These are phyloP conservation scores for Myotis davidii DNA, from an alignment of 2,113 vertebrate genomes.

Conservation along the genomic window DNA sequence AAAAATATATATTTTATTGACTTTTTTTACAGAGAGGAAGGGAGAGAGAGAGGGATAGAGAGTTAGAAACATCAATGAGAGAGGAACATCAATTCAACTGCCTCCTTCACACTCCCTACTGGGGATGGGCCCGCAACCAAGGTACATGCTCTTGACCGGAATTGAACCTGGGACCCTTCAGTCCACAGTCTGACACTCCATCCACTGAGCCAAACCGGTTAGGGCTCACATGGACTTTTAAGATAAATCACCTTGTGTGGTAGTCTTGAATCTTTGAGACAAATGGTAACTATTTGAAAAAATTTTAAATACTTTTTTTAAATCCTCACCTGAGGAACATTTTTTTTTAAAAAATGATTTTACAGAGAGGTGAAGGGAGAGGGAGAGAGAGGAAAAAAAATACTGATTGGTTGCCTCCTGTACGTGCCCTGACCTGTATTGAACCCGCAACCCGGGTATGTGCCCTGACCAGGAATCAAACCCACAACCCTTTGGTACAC, in stretches of 20 bases:
- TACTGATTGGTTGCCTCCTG: neutral
- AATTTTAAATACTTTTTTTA: neutral
- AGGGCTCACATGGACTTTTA: neutral
- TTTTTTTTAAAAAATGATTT: neutral
- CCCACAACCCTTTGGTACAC: neutral
- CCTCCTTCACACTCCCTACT: no score
- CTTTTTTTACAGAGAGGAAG: no score
- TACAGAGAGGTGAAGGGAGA: neutral
- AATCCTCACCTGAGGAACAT: neutral
- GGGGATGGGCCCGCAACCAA: no score
- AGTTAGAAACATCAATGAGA: no score
- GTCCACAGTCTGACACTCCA: no score
- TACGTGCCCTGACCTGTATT: neutral
- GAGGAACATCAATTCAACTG: no score
- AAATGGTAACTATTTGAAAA: neutral
- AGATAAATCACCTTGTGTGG: neutral
- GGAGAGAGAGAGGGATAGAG: no score
- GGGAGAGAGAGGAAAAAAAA: neutral
- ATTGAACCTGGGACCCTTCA: no score
- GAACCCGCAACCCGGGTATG: neutral
- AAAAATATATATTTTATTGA: no score
- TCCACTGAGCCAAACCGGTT: no score
- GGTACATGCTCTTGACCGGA: no score
- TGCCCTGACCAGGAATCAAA: neutral
- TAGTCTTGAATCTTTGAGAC: slow-evolving; percentile 4